Percentiles rank a stretch among this genome's conserved stretches.
Evolutionary conservation across 2,888 invertebrate species (phyloP).

Genomic region (Dasysyrphus albostriatus): DNA sequence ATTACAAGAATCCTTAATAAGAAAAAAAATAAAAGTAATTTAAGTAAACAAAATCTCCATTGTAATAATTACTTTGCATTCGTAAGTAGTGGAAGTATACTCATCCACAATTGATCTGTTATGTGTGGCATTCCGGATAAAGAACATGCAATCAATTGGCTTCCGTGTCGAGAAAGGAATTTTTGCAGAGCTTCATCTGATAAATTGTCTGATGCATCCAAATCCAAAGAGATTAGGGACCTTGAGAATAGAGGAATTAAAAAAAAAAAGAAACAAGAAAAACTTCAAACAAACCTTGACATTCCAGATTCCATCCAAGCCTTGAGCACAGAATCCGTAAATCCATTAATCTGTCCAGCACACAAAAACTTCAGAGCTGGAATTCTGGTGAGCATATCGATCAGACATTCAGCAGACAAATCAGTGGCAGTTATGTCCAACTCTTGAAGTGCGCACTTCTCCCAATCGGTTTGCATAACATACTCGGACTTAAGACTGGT

Average conservation of each 20-base stretch:
- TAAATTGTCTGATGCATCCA: slow-evolving; percentile 97
- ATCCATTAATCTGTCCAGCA: slow-evolving; percentile 98
- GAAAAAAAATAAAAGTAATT: neutral
- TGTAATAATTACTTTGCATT: slow-evolving; percentile 90
- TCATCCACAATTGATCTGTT: slow-evolving; percentile 99
- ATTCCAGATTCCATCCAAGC: slow-evolving; percentile 95
- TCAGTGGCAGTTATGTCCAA: slow-evolving; percentile 99
- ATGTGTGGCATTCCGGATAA: slow-evolving; percentile 98
- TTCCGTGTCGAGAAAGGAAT: slow-evolving; percentile 95
- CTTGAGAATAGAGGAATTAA: slow-evolving; percentile 80
- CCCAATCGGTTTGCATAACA: slow-evolving; percentile 99
- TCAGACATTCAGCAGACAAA: slow-evolving; percentile 95
- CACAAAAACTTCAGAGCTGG: slow-evolving; percentile 94
- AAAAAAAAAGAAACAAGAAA: too few species aligned
- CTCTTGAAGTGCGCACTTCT: slow-evolving; percentile 96
- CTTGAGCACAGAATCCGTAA: slow-evolving; percentile 97
- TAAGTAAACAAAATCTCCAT: neutral
- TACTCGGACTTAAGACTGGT: slow-evolving; percentile 97
- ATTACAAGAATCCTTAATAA: slow-evolving; percentile 95
- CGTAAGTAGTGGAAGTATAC: slow-evolving; percentile 94
- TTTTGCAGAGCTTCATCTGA: slow-evolving; percentile 96
- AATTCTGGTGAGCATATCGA: slow-evolving; percentile 95
- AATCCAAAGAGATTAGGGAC: slow-evolving; percentile 93
- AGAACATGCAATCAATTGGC: slow-evolving; percentile 93
- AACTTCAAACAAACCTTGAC: slow-evolving; percentile 84